Base-by-base conservation (phyloP, 2,888 invertebrate genomes). In the Eurytoma adleriae region DNA sequence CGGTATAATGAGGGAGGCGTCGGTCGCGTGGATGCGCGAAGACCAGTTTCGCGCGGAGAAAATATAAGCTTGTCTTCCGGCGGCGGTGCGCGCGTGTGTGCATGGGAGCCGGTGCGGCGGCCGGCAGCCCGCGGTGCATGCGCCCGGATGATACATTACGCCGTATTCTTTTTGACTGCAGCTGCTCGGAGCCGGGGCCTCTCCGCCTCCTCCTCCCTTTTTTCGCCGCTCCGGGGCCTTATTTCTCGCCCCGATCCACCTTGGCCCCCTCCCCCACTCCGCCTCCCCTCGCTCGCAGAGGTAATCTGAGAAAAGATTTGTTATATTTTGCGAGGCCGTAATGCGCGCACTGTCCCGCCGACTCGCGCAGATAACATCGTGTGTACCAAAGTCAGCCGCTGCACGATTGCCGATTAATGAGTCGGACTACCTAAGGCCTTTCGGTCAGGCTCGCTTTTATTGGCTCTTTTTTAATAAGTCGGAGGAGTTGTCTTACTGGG, bases 61-160 rank as follows among this genome's bases (percentile, higher is more conserved):
- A 90, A 90, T 90, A 90, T 88, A 89, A 40, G 90, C 90, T 90
- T 90, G 90, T 89, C 90, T 89, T 88, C 85, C 83, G 82, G 86
- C 86, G 86, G 86, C 86, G 85, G 84, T 56, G 50, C 50, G 13
- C 56, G 12, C 50, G 16, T 62, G n/a, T 48, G 24, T 66, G 50
- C 61, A 20, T 59, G 56, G 20, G 52, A 70, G 59, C 18, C 13
- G 70, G 14, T 67, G 69, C 78, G 12, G 71, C 57, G 20, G 62
- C 62, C 18, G 59, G 61, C 52, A 18, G 90, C 90, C 89, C 85
- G 89, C 89, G 89, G 90, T 89, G 90, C 88, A 88, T 87, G 88
- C 88, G 87, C 87, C 86, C 24, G 88, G 90, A 90, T 90, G 90
- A 90, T 90, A 89, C 89, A 90, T 90, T 89, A 89, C 88, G 89